Conservation (phyloP, 1,140 invertebrate genomes). For the Achatina immaculata region DNA sequence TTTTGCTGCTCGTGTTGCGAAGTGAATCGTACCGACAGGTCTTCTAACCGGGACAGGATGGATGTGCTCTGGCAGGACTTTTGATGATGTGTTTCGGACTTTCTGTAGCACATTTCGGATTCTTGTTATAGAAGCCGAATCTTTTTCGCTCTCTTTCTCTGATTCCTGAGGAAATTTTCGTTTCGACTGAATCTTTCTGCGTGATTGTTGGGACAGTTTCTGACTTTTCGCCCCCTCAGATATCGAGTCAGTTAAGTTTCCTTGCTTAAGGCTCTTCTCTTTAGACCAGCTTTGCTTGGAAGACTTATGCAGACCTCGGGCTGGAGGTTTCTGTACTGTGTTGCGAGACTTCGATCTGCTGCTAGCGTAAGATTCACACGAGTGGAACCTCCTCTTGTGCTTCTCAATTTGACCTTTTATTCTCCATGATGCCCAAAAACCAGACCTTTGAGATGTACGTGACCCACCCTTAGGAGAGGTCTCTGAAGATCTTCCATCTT, state of each 20-base stretch:
- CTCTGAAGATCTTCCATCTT: not conserved
- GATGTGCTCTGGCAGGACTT: no score
- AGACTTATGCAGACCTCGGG: not conserved
- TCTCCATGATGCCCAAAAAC: slow-evolving; percentile 19
- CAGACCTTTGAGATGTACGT: not conserved
- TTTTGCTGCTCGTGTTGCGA: not conserved
- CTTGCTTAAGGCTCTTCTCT: not conserved
- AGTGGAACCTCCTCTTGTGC: slow-evolving; percentile 1
- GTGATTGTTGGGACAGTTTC: not conserved
- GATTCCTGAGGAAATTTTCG: not conserved
- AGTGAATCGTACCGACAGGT: not conserved
- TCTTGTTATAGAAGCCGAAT: not conserved
- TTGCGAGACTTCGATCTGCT: not conserved
- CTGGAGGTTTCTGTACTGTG: not conserved
- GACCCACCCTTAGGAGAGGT: not conserved
- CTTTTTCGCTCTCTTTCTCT: not conserved
- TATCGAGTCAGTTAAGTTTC: not conserved
- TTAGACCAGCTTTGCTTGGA: not conserved
- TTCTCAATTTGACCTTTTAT: slow-evolving; percentile 26
- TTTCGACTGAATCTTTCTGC: not conserved
- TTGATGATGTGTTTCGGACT: not conserved
- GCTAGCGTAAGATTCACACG: not conserved
- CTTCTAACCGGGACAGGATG: no score
- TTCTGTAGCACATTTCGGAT: not conserved
- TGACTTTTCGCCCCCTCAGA: not conserved